These are phyloP conservation scores for Lathamus discolor DNA, from an alignment of 2,113 vertebrate species.

Conservation along the genomic window DNA sequence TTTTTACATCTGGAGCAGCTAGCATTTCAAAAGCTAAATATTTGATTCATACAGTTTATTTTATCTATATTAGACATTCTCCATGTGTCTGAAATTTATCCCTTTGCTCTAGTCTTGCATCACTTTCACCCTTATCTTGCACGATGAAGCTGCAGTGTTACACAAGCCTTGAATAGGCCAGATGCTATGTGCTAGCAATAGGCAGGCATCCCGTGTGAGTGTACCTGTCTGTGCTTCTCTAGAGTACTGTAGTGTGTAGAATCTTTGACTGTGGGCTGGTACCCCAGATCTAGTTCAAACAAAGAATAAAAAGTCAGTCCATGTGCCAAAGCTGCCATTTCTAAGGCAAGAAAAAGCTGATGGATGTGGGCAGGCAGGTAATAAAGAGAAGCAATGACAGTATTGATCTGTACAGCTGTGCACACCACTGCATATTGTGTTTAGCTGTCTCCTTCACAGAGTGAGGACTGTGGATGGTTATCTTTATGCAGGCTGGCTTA, in stretches of 20 bases:
- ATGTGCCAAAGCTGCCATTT: background rate
- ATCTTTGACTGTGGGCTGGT: background rate
- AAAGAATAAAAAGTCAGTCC: background rate
- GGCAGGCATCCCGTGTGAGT: background rate
- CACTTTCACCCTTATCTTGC: background rate
- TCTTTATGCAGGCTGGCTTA: background rate
- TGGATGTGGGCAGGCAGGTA: background rate
- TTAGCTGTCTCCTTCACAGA: background rate
- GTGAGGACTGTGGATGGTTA: background rate
- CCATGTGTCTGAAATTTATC: background rate
- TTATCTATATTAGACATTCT: constrained; percentile 50
- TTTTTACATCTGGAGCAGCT: constrained; percentile 42
- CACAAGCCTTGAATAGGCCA: too few relatives aligned
- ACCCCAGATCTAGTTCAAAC: background rate
- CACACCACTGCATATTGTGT: background rate
- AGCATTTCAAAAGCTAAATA: constrained; percentile 56
- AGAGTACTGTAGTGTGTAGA: background rate
- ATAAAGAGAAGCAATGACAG: background rate
- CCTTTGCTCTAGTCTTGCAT: background rate
- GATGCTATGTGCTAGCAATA: background rate
- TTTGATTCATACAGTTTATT: constrained; percentile 37
- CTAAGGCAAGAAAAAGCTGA: background rate
- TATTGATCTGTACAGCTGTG: background rate
- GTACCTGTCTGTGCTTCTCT: background rate
- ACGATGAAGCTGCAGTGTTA: background rate